Base-by-base conservation (phyloP, 2,888 invertebrate species). In the Cosmopolites sordidus region DNA sequence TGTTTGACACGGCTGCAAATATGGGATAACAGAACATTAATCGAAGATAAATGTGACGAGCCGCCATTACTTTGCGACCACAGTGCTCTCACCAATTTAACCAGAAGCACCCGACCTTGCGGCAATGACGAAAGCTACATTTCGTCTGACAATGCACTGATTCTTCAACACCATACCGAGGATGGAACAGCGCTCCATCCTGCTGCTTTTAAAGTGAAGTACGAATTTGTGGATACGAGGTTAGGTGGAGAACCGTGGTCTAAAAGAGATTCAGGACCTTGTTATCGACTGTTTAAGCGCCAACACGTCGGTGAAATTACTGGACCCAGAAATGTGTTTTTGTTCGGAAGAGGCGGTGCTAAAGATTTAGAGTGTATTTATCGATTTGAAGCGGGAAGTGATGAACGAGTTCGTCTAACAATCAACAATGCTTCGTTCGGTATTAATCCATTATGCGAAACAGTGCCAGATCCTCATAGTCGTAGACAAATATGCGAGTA, bases 11-110 rank as follows among this genome's bases (percentile, higher is more conserved):
- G 85, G 63, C 73, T 89, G 57, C 79, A 85, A 58, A 83, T 89
- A 65, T 86, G 86, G 84, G 88, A 88, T 71, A 87, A 86, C 47
- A 81, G 81, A 59, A 79, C 78, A 16, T 72, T 82, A 43, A 76
- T 88, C 60, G 84, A 86, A 43, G 85, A 83, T 66, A 86, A 83
- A 73, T 89, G 87, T 68, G 87, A 87, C 72, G 84, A 85, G 62
- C 82, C 87, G 41, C 92, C 92, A 2, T 83, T 83, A 63, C 76
- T 92, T 45, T 92, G 92, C 72, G 91, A 91, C 59, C 91, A 92
- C 66, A 86, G 86, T 11, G 83, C 87, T 1, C 76, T 88, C 1
- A 80, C 83, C 43, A 87, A 88, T 70, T 76, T 82, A 0, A 85
- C 86, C 9, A 81, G 91, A 58, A 77, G 83, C 38, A 90, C 90